phyloP scores from a whole-genome alignment of 2,797 vertebrate species.

The Podargus strigoides region DNA sequence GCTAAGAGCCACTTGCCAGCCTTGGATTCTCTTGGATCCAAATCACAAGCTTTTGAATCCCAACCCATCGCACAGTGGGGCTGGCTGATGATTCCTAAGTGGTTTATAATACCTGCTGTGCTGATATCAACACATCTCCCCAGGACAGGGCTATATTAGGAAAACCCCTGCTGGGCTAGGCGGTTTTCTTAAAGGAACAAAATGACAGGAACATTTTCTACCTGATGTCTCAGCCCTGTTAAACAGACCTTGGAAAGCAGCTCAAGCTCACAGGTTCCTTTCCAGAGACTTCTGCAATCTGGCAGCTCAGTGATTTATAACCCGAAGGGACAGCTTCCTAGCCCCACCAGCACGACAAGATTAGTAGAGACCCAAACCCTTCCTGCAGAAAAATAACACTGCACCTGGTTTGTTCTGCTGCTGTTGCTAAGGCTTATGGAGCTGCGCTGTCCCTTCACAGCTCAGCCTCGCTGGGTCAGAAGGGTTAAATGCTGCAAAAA shows the following conservation, averaged over 20 bases:
- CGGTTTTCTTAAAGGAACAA: background rate
- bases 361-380: background rate
- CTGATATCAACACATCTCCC: conserved; percentile 37
- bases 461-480: background rate
- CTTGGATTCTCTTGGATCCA: background rate
- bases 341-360: background rate
- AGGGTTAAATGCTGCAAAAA: conserved; percentile 35
- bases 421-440: background rate
- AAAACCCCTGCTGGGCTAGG: conserved; percentile 23
- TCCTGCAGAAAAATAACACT: background rate
- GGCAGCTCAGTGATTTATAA: background rate
- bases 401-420: background rate
- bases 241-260: conserved; percentile 1
- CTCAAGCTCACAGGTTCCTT: background rate
- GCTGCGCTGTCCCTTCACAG: background rate
- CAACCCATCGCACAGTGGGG: conserved; percentile 24
- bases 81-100: conserved; percentile 34
- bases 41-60: conserved; percentile 39
- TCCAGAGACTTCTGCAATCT: background rate
- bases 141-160: conserved; percentile 22
- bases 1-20: conserved; percentile 17
- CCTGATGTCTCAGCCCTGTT: background rate
- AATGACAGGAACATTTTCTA: conserved; percentile 29
- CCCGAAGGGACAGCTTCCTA: background rate
- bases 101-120: conserved; percentile 47